A percentile compares a stretch with the other conserved stretches of the same genome.
Conservation (phyloP, 2,797 vertebrate species). For the Rachycentron canadum region DNA sequence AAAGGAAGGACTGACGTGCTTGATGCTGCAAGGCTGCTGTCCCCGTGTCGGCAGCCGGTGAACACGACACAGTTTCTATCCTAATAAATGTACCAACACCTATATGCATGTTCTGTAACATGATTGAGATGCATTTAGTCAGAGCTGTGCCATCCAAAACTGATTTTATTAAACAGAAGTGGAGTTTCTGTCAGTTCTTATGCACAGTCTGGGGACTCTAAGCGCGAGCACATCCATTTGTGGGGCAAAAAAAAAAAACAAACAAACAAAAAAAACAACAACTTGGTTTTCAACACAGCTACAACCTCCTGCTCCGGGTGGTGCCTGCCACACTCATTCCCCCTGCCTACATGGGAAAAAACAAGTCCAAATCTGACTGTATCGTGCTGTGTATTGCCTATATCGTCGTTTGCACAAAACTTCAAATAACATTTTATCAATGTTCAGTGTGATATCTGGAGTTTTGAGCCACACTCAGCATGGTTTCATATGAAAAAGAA, state of each 20-base stretch:
- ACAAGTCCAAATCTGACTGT: constrained; percentile 46
- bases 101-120: constrained; percentile 66
- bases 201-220: constrained; percentile 21
- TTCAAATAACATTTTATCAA: constrained; percentile 58
- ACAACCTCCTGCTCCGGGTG: constrained; percentile 24
- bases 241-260: background rate
- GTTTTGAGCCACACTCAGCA: constrained; percentile 66
- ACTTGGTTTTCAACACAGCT: constrained; percentile 30
- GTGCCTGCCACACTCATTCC: constrained; percentile 16
- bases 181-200: constrained; percentile 19
- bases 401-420: constrained; percentile 64
- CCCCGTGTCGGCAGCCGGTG: constrained; percentile 40
- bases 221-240: constrained; percentile 18
- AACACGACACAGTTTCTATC: constrained; percentile 29
- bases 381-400: constrained; percentile 68
- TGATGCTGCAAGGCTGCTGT: constrained; percentile 38
- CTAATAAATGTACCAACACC: constrained; percentile 25
- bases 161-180: constrained; percentile 29
- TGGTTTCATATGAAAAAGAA: constrained; percentile 54
- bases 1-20: constrained; percentile 28
- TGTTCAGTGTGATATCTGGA: constrained; percentile 66
- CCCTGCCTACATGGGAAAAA: constrained; percentile 18
- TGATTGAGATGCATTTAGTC: constrained; percentile 46
- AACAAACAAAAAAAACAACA: background rate
- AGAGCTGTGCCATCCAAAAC: constrained; percentile 37